Percentiles rank a stretch among this genome's conserved stretches.
phyloP scores from a whole-genome alignment of 1,140 invertebrate genomes.

The Atta texana region DNA sequence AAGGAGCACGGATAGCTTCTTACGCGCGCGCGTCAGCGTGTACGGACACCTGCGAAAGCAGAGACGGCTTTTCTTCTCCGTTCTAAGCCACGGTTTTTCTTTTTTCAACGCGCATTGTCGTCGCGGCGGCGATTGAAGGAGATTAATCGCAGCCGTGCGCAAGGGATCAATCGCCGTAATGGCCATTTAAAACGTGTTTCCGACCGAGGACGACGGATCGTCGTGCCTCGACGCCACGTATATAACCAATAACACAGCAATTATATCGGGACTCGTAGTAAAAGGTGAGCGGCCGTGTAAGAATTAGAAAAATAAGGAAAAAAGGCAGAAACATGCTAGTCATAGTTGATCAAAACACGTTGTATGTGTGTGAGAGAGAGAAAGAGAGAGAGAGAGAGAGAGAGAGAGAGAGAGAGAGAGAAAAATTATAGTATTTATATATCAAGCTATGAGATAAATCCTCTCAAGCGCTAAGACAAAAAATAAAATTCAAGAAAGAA shows the following conservation, averaged over 20 bases:
- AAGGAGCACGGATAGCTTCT: conserved; percentile 28
- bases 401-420: fast-evolving
- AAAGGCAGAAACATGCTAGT: neutral
- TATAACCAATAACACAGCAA: conserved; percentile 54
- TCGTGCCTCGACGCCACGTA: conserved; percentile 32
- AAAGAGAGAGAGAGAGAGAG: too few species aligned
- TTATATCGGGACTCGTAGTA: conserved; percentile 44
- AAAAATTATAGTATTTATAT: neutral
- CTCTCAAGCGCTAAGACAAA: too few species aligned
- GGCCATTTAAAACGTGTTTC: conserved; percentile 50
- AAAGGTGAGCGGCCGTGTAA: conserved; percentile 24
- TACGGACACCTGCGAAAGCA: conserved; percentile 47
- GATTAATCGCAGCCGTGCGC: conserved; percentile 41
- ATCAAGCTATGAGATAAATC: too few species aligned
- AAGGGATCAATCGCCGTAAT: conserved; percentile 54
- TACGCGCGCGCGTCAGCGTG: conserved; percentile 32
- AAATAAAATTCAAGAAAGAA: too few species aligned
- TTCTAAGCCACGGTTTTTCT: conserved; percentile 20
- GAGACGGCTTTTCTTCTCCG: conserved; percentile 30
- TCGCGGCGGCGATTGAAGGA: conserved; percentile 49
- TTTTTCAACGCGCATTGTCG: conserved; percentile 35
- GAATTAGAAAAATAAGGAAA: neutral
- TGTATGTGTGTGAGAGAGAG: neutral
- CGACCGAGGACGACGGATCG: conserved; percentile 32
- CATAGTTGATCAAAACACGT: neutral